Evolutionary conservation across 2,888 invertebrate species (phyloP).

Genomic region (Polydrusus cervinus): DNA sequence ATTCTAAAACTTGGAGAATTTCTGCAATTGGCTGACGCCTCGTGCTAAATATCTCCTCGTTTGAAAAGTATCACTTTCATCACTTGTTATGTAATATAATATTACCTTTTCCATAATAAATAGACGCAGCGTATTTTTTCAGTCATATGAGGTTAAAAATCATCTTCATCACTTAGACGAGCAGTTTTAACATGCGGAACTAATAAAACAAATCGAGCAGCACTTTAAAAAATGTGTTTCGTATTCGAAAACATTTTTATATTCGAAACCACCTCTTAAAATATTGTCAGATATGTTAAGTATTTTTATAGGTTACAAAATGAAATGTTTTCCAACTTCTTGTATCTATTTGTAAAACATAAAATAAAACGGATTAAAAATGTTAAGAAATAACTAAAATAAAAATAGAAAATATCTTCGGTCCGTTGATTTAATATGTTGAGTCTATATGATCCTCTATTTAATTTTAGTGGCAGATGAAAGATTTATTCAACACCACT

Average conservation of each 20-base stretch:
- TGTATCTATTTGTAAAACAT: conserved; percentile 39
- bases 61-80: too few species aligned
- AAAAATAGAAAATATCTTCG: conserved; percentile 41
- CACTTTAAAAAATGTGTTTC: not conserved
- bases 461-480: conserved; percentile 39
- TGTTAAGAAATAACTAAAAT: conserved; percentile 33
- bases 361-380: conserved; percentile 33
- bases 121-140: too few species aligned
- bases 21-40: too few species aligned
- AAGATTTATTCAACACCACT: conserved; percentile 42
- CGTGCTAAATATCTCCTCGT: too few species aligned
- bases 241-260: not conserved
- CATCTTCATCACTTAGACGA: too few species aligned
- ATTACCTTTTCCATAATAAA: too few species aligned
- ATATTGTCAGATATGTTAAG: not conserved
- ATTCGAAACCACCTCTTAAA: not conserved
- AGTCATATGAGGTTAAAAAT: too few species aligned
- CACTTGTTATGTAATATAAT: too few species aligned
- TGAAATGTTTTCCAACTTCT: conserved; percentile 28
- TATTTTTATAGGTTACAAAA: conserved; percentile 27
- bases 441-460: conserved; percentile 44
- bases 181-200: too few species aligned
- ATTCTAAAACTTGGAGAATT: too few species aligned
- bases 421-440: conserved; percentile 37
- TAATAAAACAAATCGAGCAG: not conserved